Conservation (phyloP, 2,888 invertebrate species). For the Cremastobaeus sp. region DNA sequence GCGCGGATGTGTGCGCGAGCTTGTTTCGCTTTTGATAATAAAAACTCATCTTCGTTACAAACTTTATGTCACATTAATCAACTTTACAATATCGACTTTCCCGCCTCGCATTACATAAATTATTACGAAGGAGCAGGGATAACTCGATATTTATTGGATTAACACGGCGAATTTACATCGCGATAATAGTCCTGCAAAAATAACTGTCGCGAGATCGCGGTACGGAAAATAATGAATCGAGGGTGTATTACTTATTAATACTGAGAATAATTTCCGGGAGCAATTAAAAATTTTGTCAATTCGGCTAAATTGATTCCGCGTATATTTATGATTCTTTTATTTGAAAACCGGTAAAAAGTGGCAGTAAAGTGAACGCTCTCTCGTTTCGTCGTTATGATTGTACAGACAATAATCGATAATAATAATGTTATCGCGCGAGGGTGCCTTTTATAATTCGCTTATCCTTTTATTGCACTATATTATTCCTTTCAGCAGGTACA, state of each 20-base stretch:
- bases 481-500: slow-evolving; percentile 39
- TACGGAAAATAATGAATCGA: too few relatives aligned
- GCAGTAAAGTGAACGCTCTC: neutral
- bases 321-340: too few relatives aligned
- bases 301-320: neutral
- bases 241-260: too few relatives aligned
- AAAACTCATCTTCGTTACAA: neutral
- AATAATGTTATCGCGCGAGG: neutral
- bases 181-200: too few relatives aligned
- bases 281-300: neutral
- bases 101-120: neutral
- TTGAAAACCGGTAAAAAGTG: neutral
- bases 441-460: slow-evolving; percentile 37
- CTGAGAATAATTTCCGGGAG: neutral
- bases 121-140: too few relatives aligned
- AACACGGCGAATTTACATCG: neutral
- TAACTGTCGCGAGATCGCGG: too few relatives aligned
- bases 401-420: slow-evolving; percentile 7
- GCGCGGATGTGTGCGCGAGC: neutral
- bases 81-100: slow-evolving; percentile 11
- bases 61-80: slow-evolving; percentile 13
- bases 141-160: neutral
- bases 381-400: slow-evolving; percentile 16
- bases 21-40: neutral
- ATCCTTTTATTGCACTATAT: slow-evolving; percentile 40